Base-by-base conservation (phyloP, 2,113 vertebrate genomes). In the Propithecus coquereli region DNA sequence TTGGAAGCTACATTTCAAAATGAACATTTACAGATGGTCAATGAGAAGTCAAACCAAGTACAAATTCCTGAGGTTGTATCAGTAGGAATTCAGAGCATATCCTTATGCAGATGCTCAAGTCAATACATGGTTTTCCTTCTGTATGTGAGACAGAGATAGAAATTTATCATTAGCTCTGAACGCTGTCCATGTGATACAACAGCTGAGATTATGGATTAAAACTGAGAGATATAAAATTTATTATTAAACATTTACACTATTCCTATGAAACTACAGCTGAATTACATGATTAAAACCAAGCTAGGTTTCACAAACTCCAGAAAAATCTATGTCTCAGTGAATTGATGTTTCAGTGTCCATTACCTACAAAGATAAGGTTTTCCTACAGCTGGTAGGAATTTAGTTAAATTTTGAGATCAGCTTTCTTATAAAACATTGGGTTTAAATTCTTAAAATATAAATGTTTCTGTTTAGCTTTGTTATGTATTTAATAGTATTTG, bases 161-260 rank as follows among this genome's bases (percentile, higher is more conserved):
- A 74, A 87, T 66, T 85, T 25, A 57, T 85, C 71, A 34, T 81
- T 76, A 66, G 3, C 3, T 0, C 16, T 85, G 18, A 8, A 2
- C 12, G 1, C 3, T 73, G n/a, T 66, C 88, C 22, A 43, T 18
- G 22, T 96, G 37, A 66, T 45, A 27, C 1, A 23, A 13, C 13
- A 77, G 37, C 16, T 77, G 86, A 93, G 14, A 57, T 82, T 71
- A 14, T 77, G 37, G 25, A 76, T 90, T 82, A 40, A 87, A 84
- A 79, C 9, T 9, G 43, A 97, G 43, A 86, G 45, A 71, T 47
- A 57, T 54, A 96, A 97, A 97, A 96, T 93, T 95, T 90, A 87
- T 91, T 97, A 6, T 94, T 0, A 3, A 96, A 93, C 93, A 59
- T 97, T 94, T 94, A 86, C n/a, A 74, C 61, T 85, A 73, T 82